Base-by-base conservation (phyloP, 2,888 invertebrate species). In the Nasonovia ribisnigri region DNA sequence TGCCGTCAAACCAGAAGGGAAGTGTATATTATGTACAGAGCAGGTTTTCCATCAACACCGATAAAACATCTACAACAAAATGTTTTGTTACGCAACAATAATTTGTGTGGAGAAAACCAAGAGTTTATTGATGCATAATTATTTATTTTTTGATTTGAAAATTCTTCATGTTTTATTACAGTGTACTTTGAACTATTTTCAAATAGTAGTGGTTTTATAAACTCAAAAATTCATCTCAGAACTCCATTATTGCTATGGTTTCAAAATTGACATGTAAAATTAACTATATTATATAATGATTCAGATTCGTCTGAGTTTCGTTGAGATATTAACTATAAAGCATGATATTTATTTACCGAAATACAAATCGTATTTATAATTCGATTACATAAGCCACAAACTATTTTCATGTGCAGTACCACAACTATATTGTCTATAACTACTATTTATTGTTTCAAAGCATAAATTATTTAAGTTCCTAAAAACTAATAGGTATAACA, bases 31-130 rank as follows among this genome's bases (percentile, higher is more conserved):
- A 43, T n/a, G 11, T 51, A 57, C 16, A 43, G 91, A 92, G 92
- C 92, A 92, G 92, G 92, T 92, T 92, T 92, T 87, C 48, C 92
- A 48, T 42, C 67, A 48, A 87, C 92, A 48, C 92, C 87, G 87
- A 91, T 91, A 86, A 91, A 91, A 91, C n/a, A 67, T 67, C 48
- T 90, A 57, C 46, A 46, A 48, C 48, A 67, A 48, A 90, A 90
- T 67, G 60, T 90, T 67, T 77, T 67, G 90, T 90, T 90, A 67
- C 67, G 90, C 26, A 90, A 90, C 90, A 36, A 90, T 46, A 67
- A 46, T 90, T 90, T 46, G 46, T n/a, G 24, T 29, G 43, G 88
- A 89, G 46, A 77, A 77, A 77, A 77, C 77, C 20, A 36, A 20
- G 36, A 36, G 77, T 77, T 77, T 77, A 77, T 77, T 36, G 77